A percentile compares a stretch with the other conserved stretches of the same genome.
Conservation (phyloP, 1,140 invertebrate genomes). For the Pissodes strobi region DNA sequence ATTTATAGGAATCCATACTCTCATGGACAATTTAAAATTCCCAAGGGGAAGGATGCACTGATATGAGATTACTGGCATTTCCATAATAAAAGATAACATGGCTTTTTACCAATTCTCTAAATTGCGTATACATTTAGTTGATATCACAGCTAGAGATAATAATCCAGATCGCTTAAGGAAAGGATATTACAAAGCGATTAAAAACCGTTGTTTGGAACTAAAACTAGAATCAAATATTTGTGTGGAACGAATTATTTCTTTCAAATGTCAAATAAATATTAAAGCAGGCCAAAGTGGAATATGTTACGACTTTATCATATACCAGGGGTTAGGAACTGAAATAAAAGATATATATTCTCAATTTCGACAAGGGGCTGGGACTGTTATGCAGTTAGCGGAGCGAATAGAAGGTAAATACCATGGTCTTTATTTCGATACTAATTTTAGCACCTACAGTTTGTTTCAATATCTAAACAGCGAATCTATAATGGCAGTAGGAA, state of each 20-base stretch:
- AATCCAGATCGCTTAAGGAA: too few species aligned
- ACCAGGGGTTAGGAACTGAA: too few species aligned
- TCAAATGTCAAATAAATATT: conserved; percentile 50
- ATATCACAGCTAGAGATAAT: too few species aligned
- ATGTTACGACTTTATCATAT: too few species aligned
- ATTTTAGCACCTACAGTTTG: conserved; percentile 54
- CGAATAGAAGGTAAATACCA: too few species aligned
- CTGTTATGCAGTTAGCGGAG: conserved; percentile 21
- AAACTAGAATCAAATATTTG: conserved; percentile 42
- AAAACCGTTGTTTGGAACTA: conserved; percentile 42
- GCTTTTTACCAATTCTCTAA: conserved; percentile 16
- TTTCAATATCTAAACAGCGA: too few species aligned
- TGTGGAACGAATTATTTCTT: conserved; percentile 55
- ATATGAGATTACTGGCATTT: conserved; percentile 7
- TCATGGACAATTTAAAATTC: conserved; percentile 27
- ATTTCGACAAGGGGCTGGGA: conserved; percentile 16
- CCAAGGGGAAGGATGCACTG: conserved; percentile 22
- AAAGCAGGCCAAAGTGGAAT: conserved; percentile 42
- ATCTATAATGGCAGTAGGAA: conserved; percentile 33
- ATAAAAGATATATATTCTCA: conserved; percentile 49
- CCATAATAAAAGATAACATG: conserved; percentile 19
- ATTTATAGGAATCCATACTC: conserved; percentile 9
- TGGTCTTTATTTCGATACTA: conserved; percentile 44
- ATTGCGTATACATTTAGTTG: conserved; percentile 20
- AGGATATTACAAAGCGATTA: conserved; percentile 43